Evolutionary conservation across 2,113 vertebrate species (phyloP).

Genomic region (Egretta garzetta): DNA sequence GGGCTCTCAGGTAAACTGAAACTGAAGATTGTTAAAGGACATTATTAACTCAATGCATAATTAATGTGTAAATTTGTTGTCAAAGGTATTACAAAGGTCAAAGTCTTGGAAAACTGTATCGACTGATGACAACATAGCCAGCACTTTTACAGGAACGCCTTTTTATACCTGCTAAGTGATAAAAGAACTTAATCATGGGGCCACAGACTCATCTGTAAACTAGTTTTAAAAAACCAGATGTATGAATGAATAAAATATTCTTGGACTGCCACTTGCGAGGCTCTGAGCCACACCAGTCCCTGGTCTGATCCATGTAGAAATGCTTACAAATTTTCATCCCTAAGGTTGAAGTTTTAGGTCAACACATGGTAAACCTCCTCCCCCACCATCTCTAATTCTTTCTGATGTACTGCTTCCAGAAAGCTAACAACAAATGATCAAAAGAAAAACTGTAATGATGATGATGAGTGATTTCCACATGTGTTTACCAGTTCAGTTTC

Average conservation of each 20-base stretch:
- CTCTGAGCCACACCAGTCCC: neutral
- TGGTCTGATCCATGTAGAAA: neutral
- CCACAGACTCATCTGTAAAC: neutral
- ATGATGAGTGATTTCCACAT: neutral
- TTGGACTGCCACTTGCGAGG: neutral
- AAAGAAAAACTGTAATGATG: neutral
- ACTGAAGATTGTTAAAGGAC: neutral
- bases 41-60: neutral
- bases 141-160: neutral
- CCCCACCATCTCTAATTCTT: neutral
- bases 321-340: neutral
- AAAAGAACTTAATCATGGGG: neutral
- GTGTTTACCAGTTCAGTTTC: neutral
- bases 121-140: neutral
- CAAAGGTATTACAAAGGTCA: neutral
- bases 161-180: neutral
- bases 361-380: neutral
- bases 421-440: neutral
- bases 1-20: neutral
- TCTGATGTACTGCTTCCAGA: neutral
- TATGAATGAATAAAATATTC: neutral
- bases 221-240: neutral
- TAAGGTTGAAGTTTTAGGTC: neutral
- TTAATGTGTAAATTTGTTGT: neutral
- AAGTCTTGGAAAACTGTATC: neutral